Percentiles rank a stretch among this genome's conserved stretches.
phyloP scores from a whole-genome alignment of 1,140 invertebrate species.

The Dufourea novaeangliae region DNA sequence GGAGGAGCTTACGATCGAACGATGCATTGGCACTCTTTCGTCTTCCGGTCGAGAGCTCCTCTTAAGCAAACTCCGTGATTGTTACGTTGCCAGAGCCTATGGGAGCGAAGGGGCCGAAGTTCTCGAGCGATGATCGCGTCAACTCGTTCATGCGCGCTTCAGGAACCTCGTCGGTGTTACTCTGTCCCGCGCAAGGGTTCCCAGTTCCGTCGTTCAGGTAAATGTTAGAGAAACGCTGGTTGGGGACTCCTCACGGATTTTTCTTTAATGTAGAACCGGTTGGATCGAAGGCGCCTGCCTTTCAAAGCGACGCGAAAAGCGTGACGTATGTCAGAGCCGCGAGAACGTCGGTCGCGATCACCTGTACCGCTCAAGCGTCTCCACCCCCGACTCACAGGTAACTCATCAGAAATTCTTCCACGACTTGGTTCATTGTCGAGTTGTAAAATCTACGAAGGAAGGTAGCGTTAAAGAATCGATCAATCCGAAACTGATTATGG shows the following conservation, averaged over 20 bases:
- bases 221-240: constrained; percentile 38
- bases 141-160: constrained; percentile 82
- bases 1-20: background rate
- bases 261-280: constrained; percentile 84
- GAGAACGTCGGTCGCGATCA: constrained; percentile 76
- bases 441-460: no score
- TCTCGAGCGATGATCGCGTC: constrained; percentile 80
- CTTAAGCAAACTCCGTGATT: constrained; percentile 16
- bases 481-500: constrained; percentile 30
- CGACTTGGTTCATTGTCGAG: no score
- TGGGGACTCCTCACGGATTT: constrained; percentile 16
- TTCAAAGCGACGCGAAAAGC: constrained; percentile 86
- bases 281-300: constrained; percentile 85
- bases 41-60: background rate
- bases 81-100: constrained; percentile 82
- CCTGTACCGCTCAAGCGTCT: constrained; percentile 83
- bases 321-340: constrained; percentile 82
- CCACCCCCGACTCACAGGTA: constrained; percentile 83
- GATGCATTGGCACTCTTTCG: background rate
- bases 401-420: constrained; percentile 16
- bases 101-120: constrained; percentile 86
- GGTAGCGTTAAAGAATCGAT: no score
- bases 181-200: constrained; percentile 87
- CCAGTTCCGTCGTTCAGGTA: constrained; percentile 86
- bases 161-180: constrained; percentile 82